Conservation (phyloP, 2,113 vertebrate genomes). For the Aythya baeri region DNA sequence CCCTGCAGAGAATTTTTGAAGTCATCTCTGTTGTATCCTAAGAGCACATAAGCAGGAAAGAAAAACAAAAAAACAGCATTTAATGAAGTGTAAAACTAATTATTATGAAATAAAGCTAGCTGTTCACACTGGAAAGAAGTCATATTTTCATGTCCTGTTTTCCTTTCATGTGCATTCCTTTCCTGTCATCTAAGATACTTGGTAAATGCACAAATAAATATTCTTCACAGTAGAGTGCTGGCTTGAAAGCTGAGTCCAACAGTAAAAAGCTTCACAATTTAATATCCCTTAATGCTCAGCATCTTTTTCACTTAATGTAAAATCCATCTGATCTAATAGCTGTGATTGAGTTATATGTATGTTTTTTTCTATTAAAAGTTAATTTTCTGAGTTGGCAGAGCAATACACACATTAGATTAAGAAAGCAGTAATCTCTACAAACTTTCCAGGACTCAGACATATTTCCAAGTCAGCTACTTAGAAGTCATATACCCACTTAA, state of each 20-base stretch:
- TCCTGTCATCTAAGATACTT: conserved; percentile 19
- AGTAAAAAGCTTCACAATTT: conserved; percentile 64
- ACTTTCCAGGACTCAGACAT: conserved; percentile 28
- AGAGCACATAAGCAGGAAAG: conserved; percentile 21
- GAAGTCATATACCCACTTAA: neutral
- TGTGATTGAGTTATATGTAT: conserved; percentile 68
- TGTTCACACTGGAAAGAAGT: conserved; percentile 64
- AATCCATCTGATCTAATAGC: conserved; percentile 79
- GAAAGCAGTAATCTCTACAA: conserved; percentile 55
- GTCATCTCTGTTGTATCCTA: neutral
- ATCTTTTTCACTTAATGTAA: conserved; percentile 76
- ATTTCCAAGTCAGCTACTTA: conserved; percentile 29
- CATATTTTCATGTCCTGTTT: conserved; percentile 67
- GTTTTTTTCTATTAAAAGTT: conserved; percentile 77
- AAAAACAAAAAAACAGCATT: neutral
- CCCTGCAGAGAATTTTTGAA: conserved; percentile 30
- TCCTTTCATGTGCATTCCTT: conserved; percentile 56
- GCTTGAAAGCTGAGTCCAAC: conserved; percentile 64
- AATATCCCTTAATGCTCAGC: conserved; percentile 76
- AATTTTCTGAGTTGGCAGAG: conserved; percentile 79
- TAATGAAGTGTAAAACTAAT: conserved; percentile 77
- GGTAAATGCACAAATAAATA: conserved; percentile 70
- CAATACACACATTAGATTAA: conserved; percentile 65
- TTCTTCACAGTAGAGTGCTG: conserved; percentile 33
- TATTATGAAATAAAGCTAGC: conserved; percentile 72